Evolutionary conservation across 2,113 vertebrate genomes (phyloP), one percentile per base, ranked within the genome.

Genomic region (Coracopsis vasa): DNA sequence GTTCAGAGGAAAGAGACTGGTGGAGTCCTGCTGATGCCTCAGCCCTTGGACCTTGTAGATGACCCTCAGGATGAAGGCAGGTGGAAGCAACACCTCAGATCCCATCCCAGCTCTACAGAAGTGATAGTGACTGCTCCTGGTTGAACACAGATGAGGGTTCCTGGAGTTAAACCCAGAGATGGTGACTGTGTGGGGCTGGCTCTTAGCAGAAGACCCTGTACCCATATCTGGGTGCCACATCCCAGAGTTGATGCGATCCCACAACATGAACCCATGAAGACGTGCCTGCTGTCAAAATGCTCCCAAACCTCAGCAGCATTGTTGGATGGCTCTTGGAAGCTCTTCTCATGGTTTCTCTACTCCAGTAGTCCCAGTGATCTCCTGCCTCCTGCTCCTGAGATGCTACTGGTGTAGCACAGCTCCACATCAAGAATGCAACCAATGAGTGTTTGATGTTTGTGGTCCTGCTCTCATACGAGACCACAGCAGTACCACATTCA

Each of bases 181-280:
- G 51, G 58, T 33, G 33, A 31, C 69, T 0, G 0, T 9, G 42
- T 0, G 0, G 17, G 15, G 20, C 1, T 51, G 39, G 39, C 7
- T 65, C n/a, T 41, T 60, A 58, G 18, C 18, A 50, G 73, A 17
- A 67, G 27, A 6, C 15, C 51, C 44, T 65, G 48, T 33, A 45
- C 10, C 37, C 10, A 6, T 15, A 37, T 73, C 58, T 21, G 51
- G 25, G 6, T 78, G 33, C 16, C 84, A 31, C 3, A 1, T 31
- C 65, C 39, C n/a, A 47, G 25, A 12, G n/a, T 12, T 24, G 35
- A 24, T 3, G 7, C 25, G 41, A 73, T 73, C 45, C 56, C 39
- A 58, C n/a, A 39, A 0, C 0, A 0, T 16, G 48, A 81, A 11
- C 25, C 69, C n/a, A 42, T 37, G 70, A 71, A 75, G 50, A 39